phyloP scores from a whole-genome alignment of 1,140 invertebrate species.

The Psix sp. region DNA sequence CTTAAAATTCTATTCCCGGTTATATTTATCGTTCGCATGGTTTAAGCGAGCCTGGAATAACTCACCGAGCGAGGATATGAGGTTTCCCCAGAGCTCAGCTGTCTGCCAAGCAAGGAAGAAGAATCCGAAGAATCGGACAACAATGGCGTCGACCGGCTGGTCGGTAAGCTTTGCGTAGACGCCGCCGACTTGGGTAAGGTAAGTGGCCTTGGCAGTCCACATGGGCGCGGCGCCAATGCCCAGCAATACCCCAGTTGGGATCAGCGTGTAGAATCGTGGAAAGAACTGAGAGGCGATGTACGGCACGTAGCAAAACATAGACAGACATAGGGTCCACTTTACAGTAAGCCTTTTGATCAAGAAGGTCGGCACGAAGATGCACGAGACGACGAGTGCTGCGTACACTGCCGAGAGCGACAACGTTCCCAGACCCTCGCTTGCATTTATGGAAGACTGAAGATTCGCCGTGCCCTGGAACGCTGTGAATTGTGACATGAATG shows the following conservation, averaged over 20 bases:
- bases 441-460: slow-evolving; percentile 91
- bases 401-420: slow-evolving; percentile 92
- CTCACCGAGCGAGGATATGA: slow-evolving; percentile 95
- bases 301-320: slow-evolving; percentile 93
- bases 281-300: slow-evolving; percentile 97
- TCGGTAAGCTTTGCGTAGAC: slow-evolving; percentile 92
- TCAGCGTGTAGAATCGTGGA: slow-evolving; percentile 91
- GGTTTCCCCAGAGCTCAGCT: slow-evolving; percentile 95
- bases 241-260: slow-evolving; percentile 92
- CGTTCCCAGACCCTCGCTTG: slow-evolving; percentile 88
- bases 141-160: slow-evolving; percentile 91
- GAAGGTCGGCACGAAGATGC: slow-evolving; percentile 94
- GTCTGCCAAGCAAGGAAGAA: slow-evolving; percentile 99
- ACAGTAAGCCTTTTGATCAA: slow-evolving; percentile 92
- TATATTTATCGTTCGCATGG: background rate
- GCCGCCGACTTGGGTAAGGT: slow-evolving; percentile 93
- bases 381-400: slow-evolving; percentile 91
- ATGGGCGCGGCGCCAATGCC: slow-evolving; percentile 95
- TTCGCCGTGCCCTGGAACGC: slow-evolving; percentile 94
- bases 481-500: slow-evolving; percentile 95
- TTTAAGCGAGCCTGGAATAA: slow-evolving; percentile 16
- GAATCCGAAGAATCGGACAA: slow-evolving; percentile 97
- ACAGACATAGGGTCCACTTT: slow-evolving; percentile 95
- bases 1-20: too few relatives aligned
- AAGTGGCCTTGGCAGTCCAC: slow-evolving; percentile 97